These are phyloP conservation scores for Scolanthus callimorphus DNA, from an alignment of 92 coral and sea anemone genomes.

Conservation along the genomic window DNA sequence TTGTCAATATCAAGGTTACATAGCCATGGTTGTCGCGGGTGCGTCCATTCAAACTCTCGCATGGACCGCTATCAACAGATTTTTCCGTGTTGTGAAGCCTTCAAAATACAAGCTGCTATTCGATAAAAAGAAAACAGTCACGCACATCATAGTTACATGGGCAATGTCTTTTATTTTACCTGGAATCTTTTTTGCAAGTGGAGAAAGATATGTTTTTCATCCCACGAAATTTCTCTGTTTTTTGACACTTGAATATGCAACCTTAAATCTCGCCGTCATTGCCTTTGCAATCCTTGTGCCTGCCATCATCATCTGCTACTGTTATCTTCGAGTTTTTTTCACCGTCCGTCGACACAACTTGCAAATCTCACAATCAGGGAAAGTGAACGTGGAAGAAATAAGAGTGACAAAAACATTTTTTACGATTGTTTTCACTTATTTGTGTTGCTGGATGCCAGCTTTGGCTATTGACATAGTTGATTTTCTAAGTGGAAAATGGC, in stretches of 20 bases:
- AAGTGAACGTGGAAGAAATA: constrained; percentile 31
- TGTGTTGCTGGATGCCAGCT: constrained; percentile 27
- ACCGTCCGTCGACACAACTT: too few relatives aligned
- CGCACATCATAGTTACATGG: constrained; percentile 20
- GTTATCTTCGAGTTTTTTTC: too few relatives aligned
- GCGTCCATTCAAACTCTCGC: too few relatives aligned
- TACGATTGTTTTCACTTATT: constrained; percentile 22
- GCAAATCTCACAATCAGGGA: too few relatives aligned
- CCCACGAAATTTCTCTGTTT: too few relatives aligned
- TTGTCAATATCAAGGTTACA: constrained; percentile 38
- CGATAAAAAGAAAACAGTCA: constrained; percentile 4
- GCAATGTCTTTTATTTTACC: constrained; percentile 9
- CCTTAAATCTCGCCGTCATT: too few relatives aligned
- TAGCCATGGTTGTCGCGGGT: constrained; percentile 2
- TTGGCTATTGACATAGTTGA: constrained; percentile 23
- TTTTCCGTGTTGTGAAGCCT: constrained; percentile 29
- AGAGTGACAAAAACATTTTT: constrained; percentile 17
- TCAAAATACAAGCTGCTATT: constrained; percentile 16
- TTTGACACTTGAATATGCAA: too few relatives aligned
- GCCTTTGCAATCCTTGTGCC: too few relatives aligned
- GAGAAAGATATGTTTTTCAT: too few relatives aligned
- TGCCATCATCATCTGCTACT: too few relatives aligned
- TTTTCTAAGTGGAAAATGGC: constrained; percentile 20
- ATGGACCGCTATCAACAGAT: too few relatives aligned
- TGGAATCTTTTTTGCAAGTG: neutral